phyloP scores from a whole-genome alignment of 2,888 invertebrate species.

The Ophion slaviceki region DNA sequence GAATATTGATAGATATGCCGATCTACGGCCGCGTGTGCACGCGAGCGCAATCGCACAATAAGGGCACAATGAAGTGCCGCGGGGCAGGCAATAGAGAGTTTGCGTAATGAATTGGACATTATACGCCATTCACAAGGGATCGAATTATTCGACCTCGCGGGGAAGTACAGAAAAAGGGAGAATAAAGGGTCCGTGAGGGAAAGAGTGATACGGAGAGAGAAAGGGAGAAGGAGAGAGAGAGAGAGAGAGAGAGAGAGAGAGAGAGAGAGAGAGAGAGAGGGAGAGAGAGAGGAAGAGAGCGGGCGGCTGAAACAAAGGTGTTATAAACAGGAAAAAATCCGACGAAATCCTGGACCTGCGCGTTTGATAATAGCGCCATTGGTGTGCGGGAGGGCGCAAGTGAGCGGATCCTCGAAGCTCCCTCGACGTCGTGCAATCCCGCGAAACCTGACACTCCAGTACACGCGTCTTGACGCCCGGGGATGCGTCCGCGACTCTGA shows the following conservation, averaged over 20 bases:
- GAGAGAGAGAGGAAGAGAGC: constrained; percentile 21
- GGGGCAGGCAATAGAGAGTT: constrained; percentile 68
- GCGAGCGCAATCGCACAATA: background rate
- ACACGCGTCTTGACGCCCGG: constrained; percentile 82
- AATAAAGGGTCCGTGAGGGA: constrained; percentile 11
- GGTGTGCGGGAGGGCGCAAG: constrained; percentile 70
- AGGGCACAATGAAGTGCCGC: constrained; percentile 16
- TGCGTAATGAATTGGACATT: constrained; percentile 76
- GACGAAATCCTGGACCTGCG: constrained; percentile 67
- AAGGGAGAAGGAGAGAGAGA: constrained; percentile 37
- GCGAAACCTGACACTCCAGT: constrained; percentile 78
- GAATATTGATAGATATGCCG: background rate
- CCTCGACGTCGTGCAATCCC: constrained; percentile 70
- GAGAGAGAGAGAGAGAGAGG: constrained; percentile 31
- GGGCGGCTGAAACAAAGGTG: constrained; percentile 3
- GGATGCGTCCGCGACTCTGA: constrained; percentile 76
- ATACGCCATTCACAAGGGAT: constrained; percentile 64
- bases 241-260: constrained; percentile 10
- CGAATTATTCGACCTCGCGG: constrained; percentile 7
- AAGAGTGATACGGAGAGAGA: background rate
- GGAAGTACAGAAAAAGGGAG: constrained; percentile 23
- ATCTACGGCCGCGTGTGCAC: background rate
- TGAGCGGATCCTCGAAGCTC: constrained; percentile 72
- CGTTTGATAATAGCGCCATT: constrained; percentile 74
- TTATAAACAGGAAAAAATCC: constrained; percentile 29